Evolutionary conservation across 1,140 invertebrate species (phyloP), one percentile per base, ranked within the genome.

Genomic region (Zophobas atratus): DNA sequence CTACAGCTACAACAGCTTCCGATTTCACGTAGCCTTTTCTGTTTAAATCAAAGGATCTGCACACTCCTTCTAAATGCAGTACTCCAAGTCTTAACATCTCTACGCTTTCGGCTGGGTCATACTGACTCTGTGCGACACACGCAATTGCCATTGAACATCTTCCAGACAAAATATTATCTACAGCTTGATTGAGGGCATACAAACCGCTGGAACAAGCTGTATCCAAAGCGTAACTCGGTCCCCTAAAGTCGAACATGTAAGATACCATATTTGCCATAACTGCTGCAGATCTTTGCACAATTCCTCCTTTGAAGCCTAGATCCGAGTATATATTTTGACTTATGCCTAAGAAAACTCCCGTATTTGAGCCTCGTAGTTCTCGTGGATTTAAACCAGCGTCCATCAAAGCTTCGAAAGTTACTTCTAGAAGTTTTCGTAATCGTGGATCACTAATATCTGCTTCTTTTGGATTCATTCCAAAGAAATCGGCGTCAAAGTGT

Each of bases 171-270:
- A 96, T 94, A 6, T 91, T 90, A 32, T 77, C 35, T 84, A 94
- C 84, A 32, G 94, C 95, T 78, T 94, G 90, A 78, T 92, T 89
- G 79, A 95, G 84, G 0, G 92, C 94, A 75, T 92, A 88, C 57
- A 95, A 80, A 51, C 92, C 91, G 20, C 94, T 95, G 0, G 94
- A 95, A 84, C 95, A 96, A 0, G 95, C 94, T 8, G 94, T 95
- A 84, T 96, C 94, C 1, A 95, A 82, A 0, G 92, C 88, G 81
- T 90, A 94, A 85, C 93, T 94, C 0, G 94, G 95, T 32, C 94
- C 94, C 85, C 88, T 88, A 55, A 90, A 88, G 79, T 92, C 90
- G 84, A 92, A 91, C 76, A 88, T 88, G 83, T 86, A 92, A 0
- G 81, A 80, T 77, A 91, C 39, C 89, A 84, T 89, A 91, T 92